Evolutionary conservation across 1,140 invertebrate species (phyloP), one percentile per base, ranked within the genome.

Genomic region (Drosophila truncata): DNA sequence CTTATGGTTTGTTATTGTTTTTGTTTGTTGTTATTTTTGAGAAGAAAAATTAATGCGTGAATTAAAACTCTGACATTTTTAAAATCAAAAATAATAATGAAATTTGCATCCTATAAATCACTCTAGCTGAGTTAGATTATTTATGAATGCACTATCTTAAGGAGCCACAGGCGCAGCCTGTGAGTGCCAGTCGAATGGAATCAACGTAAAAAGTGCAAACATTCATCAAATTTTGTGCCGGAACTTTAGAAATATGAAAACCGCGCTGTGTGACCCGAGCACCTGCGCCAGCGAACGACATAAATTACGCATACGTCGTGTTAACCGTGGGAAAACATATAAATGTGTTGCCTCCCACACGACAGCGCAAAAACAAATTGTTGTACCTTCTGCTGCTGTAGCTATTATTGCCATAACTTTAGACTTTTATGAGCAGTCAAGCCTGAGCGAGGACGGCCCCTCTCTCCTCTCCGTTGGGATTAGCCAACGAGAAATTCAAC

Each of bases 241-340:
- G 66, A 85, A 84, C 78, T 85, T 84, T 78, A 39, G 66, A 63
- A 81, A 84, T 80, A 85, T 84, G 62, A 84, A 75, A 84, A 80
- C 82, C 73, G 77, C 77, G 66, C 70, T 84, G 73, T 80, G 82
- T 52, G 82, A 73, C 63, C 77, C 44, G 52, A 49, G 49, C 82
- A 84, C 58, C 82, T 84, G 82, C 44, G 59, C 62, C 31, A 31
- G 10, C 37, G 23, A 71, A 76, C 46, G 70, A 79, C 80, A 83
- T 83, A 83, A 83, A 83, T 83, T 83, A 83, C 75, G 80, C 80
- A 83, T 83, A 83, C 80, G 80, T 79, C 75, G 63, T 80, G 80
- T 83, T 65, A 79, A 33, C 75, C 70, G 75, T 83, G 74, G 42
- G 63, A 70, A 82, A 79, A 82, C 78, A 75, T 69, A 82, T 78